Base-by-base conservation (phyloP, 2,888 invertebrate species). In the Ceramica pisi region DNA sequence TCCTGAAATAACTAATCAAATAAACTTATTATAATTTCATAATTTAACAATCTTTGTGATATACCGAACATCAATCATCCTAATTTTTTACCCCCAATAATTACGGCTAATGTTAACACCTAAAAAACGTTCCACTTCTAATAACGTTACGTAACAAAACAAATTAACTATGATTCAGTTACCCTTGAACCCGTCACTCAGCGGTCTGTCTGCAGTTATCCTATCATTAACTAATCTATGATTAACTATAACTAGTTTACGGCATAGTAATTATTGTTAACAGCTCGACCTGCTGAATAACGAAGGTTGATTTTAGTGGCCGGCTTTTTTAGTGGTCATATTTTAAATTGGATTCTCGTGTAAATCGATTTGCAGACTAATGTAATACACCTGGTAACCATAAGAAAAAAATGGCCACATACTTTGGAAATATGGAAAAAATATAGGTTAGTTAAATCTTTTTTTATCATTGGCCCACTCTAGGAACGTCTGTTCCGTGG, bases 121-220 rank as follows among this genome's bases (percentile, higher is more conserved):
- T 35, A 68, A 71, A 81, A 71, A 78, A 59, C 21, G 61, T 60
- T 81, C 72, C 48, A 77, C 38, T 68, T 69, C 51, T 65, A 75
- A 80, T 21, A n/a, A 38, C 7, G 1, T 73, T 67, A 81, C 41
- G 31, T 68, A 71, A 82, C 69, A 70, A 81, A 79, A 79, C 69
- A 62, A 70, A 75, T 65, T 71, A 82, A 62, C 55, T 44, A 77
- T 81, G 71, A 73, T 71, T 77, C 83, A 71, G 74, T 79, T 88
- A 88, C 71, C 93, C 94, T 93, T 94, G 94, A 93, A 92, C 93
- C 87, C 86, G 87, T 89, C 90, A 86, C 71, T 87, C 86, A 76
- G 21, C 73, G 66, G 87, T 86, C 70, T 74, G 80, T 79, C 70
- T 75, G 77, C 64, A 65, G 70, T 81, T 86, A 88, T 88, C 87